These are phyloP conservation scores for Bolinopsis microptera DNA, from an alignment of 37 sponge, comb jelly and placozoan genomes.

Conservation along the genomic window DNA sequence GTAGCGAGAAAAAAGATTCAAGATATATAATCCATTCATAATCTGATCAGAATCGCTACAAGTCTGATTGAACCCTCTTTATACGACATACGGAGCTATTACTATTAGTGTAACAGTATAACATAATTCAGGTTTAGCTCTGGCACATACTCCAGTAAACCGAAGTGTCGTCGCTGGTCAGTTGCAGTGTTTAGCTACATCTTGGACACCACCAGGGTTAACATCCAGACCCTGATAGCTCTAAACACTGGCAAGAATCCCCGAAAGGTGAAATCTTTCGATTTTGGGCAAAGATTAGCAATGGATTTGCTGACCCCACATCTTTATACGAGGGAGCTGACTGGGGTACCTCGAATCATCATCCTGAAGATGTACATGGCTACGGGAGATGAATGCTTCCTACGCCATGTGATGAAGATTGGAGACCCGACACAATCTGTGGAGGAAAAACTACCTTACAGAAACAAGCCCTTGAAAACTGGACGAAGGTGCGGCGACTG, in stretches of 20 bases:
- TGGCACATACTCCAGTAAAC: background rate
- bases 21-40: too few relatives aligned
- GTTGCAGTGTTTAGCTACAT: background rate
- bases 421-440: background rate
- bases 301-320: background rate
- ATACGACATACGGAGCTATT: too few relatives aligned
- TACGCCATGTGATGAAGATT: background rate
- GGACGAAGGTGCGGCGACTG: background rate
- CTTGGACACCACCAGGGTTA: background rate
- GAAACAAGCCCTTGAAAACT: background rate
- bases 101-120: too few relatives aligned
- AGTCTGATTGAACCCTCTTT: too few relatives aligned
- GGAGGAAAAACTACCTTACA: background rate
- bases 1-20: too few relatives aligned
- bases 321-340: background rate
- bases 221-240: background rate
- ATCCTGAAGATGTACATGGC: background rate
- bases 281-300: background rate
- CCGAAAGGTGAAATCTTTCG: background rate
- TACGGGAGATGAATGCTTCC: background rate
- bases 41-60: too few relatives aligned
- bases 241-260: background rate
- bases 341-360: background rate
- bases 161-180: background rate
- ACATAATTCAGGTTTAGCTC: background rate